Conservation (phyloP, 2,113 vertebrate genomes). For the Dicentrarchus labrax region DNA sequence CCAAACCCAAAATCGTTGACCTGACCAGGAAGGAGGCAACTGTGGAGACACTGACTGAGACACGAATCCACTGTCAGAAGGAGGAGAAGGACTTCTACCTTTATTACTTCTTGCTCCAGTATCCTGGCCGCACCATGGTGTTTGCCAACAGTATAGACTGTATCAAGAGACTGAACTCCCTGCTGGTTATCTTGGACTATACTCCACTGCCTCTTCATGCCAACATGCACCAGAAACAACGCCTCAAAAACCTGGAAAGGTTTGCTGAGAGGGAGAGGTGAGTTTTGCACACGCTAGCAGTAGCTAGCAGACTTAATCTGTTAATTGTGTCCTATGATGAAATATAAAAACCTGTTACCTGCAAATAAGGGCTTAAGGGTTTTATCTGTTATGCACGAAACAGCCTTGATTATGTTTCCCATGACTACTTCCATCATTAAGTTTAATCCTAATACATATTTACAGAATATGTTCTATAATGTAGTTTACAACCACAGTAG, state of each 20-base stretch:
- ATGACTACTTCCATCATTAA: neutral
- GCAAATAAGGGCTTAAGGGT: neutral
- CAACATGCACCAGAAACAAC: slow-evolving; percentile 99
- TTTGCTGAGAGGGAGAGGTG: slow-evolving; percentile 94
- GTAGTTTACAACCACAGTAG: neutral
- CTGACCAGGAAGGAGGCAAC: slow-evolving; percentile 95
- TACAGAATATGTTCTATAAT: neutral
- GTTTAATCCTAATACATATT: neutral
- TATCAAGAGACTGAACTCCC: slow-evolving; percentile 92
- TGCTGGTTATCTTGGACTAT: slow-evolving; percentile 92
- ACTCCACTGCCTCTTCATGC: slow-evolving; percentile 92
- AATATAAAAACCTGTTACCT: slow-evolving; percentile 16
- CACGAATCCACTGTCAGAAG: slow-evolving; percentile 91
- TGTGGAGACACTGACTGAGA: slow-evolving; percentile 94
- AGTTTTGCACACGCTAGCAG: slow-evolving; percentile 58
- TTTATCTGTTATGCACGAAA: neutral
- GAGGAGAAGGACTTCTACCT: slow-evolving; percentile 96
- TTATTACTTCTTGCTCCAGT: slow-evolving; percentile 95
- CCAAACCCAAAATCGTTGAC: slow-evolving; percentile 96
- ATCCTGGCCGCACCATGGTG: slow-evolving; percentile 95
- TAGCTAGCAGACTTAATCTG: neutral
- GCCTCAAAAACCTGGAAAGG: slow-evolving; percentile 95
- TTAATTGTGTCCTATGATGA: neutral
- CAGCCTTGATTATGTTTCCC: neutral
- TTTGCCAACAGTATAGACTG: slow-evolving; percentile 99